These are phyloP conservation scores for Ctenoplectra terminalis DNA, from an alignment of 1,140 invertebrate species.

Conservation along the genomic window DNA sequence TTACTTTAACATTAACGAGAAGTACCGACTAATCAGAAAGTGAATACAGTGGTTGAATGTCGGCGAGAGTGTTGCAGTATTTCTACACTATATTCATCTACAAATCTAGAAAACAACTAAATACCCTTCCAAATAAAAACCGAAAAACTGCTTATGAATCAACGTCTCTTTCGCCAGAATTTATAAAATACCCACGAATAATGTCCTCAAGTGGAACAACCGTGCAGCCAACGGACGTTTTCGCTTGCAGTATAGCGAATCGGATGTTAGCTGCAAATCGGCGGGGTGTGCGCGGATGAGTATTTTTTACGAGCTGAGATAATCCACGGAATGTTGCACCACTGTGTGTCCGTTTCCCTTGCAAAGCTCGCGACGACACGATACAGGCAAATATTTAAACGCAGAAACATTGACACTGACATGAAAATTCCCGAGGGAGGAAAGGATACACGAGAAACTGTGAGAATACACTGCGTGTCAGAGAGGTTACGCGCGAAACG, in stretches of 20 bases:
- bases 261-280: background rate
- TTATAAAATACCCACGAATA: background rate
- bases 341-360: background rate
- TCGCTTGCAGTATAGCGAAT: background rate
- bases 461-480: conserved; percentile 8
- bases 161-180: too few species aligned
- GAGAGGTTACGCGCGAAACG: background rate
- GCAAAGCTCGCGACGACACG: background rate
- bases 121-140: too few species aligned
- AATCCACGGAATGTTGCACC: too few species aligned
- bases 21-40: too few species aligned
- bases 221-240: background rate
- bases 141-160: too few species aligned
- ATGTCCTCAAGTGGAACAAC: background rate
- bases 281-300: too few species aligned
- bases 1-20: too few species aligned
- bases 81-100: too few species aligned
- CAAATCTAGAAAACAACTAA: too few species aligned
- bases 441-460: background rate
- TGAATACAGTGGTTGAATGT: too few species aligned
- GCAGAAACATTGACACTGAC: conserved; percentile 22
- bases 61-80: too few species aligned
- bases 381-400: conserved; percentile 31
- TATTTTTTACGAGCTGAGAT: background rate
- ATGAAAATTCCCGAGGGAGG: background rate